These are phyloP conservation scores for Macquaria australasica DNA, from an alignment of 2,113 vertebrate species.

Conservation along the genomic window DNA sequence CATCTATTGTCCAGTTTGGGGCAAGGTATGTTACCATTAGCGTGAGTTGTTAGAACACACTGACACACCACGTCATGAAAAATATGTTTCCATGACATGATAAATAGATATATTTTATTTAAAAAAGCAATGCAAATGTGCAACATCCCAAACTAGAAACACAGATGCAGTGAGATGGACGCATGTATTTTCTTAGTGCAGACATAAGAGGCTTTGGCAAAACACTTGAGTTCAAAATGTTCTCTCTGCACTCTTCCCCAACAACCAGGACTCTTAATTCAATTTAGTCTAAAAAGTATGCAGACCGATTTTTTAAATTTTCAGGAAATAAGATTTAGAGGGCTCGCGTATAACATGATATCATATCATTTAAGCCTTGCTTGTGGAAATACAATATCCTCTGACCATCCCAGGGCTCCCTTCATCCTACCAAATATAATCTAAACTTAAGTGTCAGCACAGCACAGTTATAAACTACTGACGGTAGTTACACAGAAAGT, in stretches of 20 bases:
- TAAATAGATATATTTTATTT: background rate
- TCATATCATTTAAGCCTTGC: background rate
- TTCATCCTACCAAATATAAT: background rate
- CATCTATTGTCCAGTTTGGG: background rate
- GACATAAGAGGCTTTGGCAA: background rate
- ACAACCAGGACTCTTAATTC: background rate
- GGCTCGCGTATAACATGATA: background rate
- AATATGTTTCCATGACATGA: background rate
- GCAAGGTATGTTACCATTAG: background rate
- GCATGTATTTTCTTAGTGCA: background rate
- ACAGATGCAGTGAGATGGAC: background rate
- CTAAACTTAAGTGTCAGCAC: background rate
- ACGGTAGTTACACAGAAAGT: background rate
- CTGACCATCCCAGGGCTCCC: background rate
- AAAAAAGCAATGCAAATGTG: background rate
- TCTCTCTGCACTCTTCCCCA: background rate
- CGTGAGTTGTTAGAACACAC: background rate
- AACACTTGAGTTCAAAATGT: background rate
- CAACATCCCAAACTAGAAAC: background rate
- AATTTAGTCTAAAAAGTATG: background rate
- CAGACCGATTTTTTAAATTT: background rate
- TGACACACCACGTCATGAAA: background rate
- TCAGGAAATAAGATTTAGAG: constrained; percentile 2
- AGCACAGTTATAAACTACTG: background rate
- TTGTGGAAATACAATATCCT: background rate